Conservation (phyloP, 23 tunicate species). For the Corella eumyota region DNA sequence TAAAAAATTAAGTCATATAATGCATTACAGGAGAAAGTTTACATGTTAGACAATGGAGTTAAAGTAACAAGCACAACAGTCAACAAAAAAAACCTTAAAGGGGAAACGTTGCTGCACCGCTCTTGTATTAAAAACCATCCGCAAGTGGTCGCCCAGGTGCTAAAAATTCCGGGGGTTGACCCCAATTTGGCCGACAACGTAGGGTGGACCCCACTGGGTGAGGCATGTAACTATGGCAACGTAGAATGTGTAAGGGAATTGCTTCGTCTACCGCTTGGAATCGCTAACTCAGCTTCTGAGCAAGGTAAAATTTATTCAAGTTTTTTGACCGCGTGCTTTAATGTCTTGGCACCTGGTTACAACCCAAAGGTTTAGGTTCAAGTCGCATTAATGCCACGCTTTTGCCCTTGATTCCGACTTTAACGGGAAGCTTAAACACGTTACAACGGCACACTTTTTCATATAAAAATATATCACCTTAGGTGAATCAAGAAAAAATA, state of each 20-base stretch:
- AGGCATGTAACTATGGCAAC: conserved; percentile 71
- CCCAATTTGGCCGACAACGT: conserved; percentile 63
- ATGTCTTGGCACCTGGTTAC: neutral
- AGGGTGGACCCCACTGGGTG: conserved; percentile 91
- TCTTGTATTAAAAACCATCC: conserved; percentile 73
- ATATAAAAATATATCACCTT: too few relatives aligned
- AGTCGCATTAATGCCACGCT: too few relatives aligned
- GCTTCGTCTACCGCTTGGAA: conserved; percentile 51
- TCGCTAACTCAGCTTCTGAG: neutral
- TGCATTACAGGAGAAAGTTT: too few relatives aligned
- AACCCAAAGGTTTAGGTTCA: neutral
- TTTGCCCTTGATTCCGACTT: too few relatives aligned
- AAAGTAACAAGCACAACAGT: conserved; percentile 6
- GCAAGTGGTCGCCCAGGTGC: conserved; percentile 21
- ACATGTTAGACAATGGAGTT: neutral
- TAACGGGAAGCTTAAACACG: too few relatives aligned
- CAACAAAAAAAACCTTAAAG: conserved; percentile 62
- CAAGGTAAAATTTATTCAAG: neutral
- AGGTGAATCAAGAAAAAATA: too few relatives aligned
- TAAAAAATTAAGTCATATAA: too few relatives aligned
- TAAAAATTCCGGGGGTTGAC: conserved; percentile 39
- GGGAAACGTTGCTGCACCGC: conserved; percentile 69
- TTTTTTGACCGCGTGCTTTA: neutral
- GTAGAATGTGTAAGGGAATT: conserved; percentile 52
- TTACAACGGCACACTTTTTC: too few relatives aligned